Conservation (phyloP, 2,888 invertebrate species). For the Taenaris catops region DNA sequence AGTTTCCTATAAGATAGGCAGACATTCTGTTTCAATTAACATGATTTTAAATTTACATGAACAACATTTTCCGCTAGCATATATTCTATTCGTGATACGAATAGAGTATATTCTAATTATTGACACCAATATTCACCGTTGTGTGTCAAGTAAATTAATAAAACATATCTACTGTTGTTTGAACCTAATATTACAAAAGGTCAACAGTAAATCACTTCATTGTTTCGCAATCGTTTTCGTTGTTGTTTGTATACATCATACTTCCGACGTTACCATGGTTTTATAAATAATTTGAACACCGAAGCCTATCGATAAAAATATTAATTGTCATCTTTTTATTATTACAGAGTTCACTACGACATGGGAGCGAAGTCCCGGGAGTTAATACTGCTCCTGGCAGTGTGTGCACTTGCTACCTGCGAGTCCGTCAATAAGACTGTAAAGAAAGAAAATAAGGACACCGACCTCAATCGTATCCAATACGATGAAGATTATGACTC, state of each 20-base stretch:
- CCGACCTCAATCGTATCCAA: conserved; percentile 51
- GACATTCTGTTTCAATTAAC: too few relatives aligned
- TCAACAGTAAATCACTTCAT: conserved; percentile 26
- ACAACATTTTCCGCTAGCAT: too few relatives aligned
- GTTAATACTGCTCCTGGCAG: conserved; percentile 71
- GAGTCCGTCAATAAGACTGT: conserved; percentile 55
- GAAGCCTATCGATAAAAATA: too few relatives aligned
- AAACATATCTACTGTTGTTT: too few relatives aligned
- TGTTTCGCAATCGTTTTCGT: conserved; percentile 46
- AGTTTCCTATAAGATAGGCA: too few relatives aligned
- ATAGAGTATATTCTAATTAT: too few relatives aligned
- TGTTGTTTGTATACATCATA: conserved; percentile 16
- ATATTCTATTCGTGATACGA: too few relatives aligned
- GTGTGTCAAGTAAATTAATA: too few relatives aligned
- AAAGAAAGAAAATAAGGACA: conserved; percentile 48
- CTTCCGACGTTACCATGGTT: not conserved
- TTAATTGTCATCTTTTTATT: conserved; percentile 30
- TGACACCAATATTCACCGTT: too few relatives aligned
- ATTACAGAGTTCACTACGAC: conserved; percentile 72
- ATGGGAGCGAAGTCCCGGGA: conserved; percentile 74
- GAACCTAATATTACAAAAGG: conserved; percentile 1
- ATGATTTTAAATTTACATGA: too few relatives aligned
- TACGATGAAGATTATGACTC: conserved; percentile 68
- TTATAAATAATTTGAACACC: not conserved
- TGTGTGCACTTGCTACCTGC: conserved; percentile 59